Evolutionary conservation across 1,140 invertebrate species (phyloP), one percentile per base, ranked within the genome.

Genomic region (Dendroctonus ponderosae): DNA sequence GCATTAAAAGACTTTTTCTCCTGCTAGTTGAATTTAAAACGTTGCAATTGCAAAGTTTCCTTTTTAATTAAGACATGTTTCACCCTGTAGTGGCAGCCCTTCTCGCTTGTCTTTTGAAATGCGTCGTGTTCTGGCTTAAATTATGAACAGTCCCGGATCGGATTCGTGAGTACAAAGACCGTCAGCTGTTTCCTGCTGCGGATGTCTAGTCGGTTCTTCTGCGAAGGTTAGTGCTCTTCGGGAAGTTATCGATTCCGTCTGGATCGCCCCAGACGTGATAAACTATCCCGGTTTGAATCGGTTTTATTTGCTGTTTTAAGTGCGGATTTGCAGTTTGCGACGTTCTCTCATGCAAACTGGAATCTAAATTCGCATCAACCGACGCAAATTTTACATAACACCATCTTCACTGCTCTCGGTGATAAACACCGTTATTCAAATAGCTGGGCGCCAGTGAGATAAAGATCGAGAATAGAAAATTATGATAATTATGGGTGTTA

Each of bases 401-500:
- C 26, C 26, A 26, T 26, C 26, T 26, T 26, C 26, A 26, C 26
- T 26, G 3, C 26, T 26, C 26, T 26, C 26, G 3, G 26, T 26
- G 26, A 26, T 26, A 26, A 26, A 26, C 26, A 26, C 26, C 26
- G 26, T 26, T 26, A 26, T 26, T 26, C 1, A 26, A 26, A 26
- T 26, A 26, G 26, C 26, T 26, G 26, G 26, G 1, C 3, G 26
- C 26, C 26, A 26, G 26, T 3, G 26, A 26, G 26, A 26, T 26
- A 26, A 26, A 26, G 26, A 26, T 26, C 26, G 37, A 52, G 37
- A 12, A 15, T 52, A 52, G 50, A 8, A 9, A 26, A 56, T 40
- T 12, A 69, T 69, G 67, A 65, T 69, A 53, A 65, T 69, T 38
- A 54, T 71, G 48, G 70, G 62, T 50, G 67, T 68, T 9, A 66